Evolutionary conservation across 1,140 invertebrate species (phyloP).

Genomic region (Philopotamus ludificatus): DNA sequence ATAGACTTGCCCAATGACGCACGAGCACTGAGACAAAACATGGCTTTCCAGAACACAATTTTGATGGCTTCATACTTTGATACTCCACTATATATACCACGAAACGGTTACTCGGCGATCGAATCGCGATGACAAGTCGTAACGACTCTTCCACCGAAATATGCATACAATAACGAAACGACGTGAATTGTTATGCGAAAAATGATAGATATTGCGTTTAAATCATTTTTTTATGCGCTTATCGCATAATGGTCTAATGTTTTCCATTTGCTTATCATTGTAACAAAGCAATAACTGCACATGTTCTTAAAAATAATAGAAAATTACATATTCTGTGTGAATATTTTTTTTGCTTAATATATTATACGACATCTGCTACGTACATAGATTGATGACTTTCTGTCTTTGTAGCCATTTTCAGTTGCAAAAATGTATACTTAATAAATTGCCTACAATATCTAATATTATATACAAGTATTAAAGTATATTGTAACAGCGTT

Average conservation of each 20-base stretch:
- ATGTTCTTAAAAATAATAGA: neutral
- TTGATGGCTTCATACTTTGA: neutral
- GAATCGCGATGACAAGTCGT: neutral
- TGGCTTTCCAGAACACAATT: neutral
- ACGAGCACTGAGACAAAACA: no score
- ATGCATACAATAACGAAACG: neutral
- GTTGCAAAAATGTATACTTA: neutral
- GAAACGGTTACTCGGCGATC: neutral
- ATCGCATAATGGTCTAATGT: no score
- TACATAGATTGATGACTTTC: constrained; percentile 2
- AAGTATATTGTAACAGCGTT: neutral
- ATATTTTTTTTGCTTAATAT: neutral
- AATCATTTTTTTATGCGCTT: no score
- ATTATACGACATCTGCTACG: neutral
- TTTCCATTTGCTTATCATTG: neutral
- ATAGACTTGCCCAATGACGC: neutral
- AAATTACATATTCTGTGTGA: neutral
- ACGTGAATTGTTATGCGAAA: neutral
- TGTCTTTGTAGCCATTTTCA: neutral
- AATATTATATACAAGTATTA: neutral
- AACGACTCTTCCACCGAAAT: neutral
- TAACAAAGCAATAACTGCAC: neutral
- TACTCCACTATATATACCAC: neutral
- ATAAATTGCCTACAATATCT: neutral
- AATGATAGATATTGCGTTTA: no score